These are phyloP conservation scores for Aphaenogaster floridana DNA, from an alignment of 1,140 invertebrate species.

Conservation along the genomic window DNA sequence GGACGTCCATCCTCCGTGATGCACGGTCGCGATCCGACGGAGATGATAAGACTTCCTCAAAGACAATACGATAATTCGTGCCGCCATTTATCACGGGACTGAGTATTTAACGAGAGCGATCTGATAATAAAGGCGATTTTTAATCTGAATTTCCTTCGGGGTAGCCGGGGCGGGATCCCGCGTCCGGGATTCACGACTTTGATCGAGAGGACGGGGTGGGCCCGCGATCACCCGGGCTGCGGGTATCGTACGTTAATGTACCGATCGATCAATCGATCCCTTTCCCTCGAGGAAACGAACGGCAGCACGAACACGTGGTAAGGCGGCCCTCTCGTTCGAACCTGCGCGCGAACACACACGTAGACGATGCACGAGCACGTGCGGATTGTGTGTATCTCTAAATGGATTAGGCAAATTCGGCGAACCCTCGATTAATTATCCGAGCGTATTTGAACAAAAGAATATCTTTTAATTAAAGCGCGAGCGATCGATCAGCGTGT, in stretches of 20 bases:
- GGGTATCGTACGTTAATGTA: constrained; percentile 61
- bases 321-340: constrained; percentile 10
- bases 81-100: constrained; percentile 56
- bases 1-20: not conserved
- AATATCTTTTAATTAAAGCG: not conserved
- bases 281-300: constrained; percentile 42
- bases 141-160: constrained; percentile 56
- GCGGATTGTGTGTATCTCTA: not conserved
- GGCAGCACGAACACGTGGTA: constrained; percentile 52
- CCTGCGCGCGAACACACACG: constrained; percentile 30
- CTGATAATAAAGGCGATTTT: constrained; percentile 60
- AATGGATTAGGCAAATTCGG: constrained; percentile 37
- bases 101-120: constrained; percentile 62
- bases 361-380: constrained; percentile 21
- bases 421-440: constrained; percentile 7
- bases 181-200: constrained; percentile 59
- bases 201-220: constrained; percentile 61
- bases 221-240: constrained; percentile 51
- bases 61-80: constrained; percentile 62
- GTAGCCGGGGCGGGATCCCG: constrained; percentile 43
- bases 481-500: not conserved
- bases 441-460: not conserved
- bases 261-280: constrained; percentile 75
- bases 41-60: constrained; percentile 39
- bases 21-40: constrained; percentile 20